Evolutionary conservation across 2,888 invertebrate genomes (phyloP), one percentile per base, ranked within the genome.

Genomic region (Pseudococcus viburni): DNA sequence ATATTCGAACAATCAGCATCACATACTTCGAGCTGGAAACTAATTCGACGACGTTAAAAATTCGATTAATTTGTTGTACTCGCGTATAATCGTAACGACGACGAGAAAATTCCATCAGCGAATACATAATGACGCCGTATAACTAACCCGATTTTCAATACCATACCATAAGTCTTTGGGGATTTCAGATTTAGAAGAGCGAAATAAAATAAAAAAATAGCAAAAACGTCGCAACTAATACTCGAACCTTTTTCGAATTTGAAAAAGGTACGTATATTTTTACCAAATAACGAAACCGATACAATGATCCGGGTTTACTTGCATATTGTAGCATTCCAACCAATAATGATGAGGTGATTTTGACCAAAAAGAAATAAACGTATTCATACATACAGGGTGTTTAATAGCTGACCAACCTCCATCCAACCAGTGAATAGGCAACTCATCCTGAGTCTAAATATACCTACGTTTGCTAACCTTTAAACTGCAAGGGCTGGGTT

Each of bases 51-150:
- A 73, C 33, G 33, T 73, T 73, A 73, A 17, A 33, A 73, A 73
- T 73, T 73, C 33, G 7, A 33, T 73, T 73, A 73, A 33, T 73
- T 73, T 15, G 33, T 73, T 73, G 33, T 12, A 33, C 33, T 64
- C 22, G 64, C 22, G 7, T 51, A 51, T 51, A 64, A n/a, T 19
- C 5, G 4, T 17, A 73, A 6, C 33, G 6, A 33, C 26, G 73
- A 33, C 17, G 73, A 73, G 26, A 33, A 73, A 73, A 73, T 73
- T 73, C 73, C 33, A 33, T 73, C 73, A 73, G 33, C 33, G 73
- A 73, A 73, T 73, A 73, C 33, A 33, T 73, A 73, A 73, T 73
- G 73, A 73, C 17, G 73, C 7, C 2, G 33, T 39, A 73, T 64
- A 33, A 33, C 73, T 73, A 73, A 73, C 33, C 33, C 33, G 17